phyloP scores from a whole-genome alignment of 2,888 invertebrate genomes.

The Heteromyza rotundicornis region DNA sequence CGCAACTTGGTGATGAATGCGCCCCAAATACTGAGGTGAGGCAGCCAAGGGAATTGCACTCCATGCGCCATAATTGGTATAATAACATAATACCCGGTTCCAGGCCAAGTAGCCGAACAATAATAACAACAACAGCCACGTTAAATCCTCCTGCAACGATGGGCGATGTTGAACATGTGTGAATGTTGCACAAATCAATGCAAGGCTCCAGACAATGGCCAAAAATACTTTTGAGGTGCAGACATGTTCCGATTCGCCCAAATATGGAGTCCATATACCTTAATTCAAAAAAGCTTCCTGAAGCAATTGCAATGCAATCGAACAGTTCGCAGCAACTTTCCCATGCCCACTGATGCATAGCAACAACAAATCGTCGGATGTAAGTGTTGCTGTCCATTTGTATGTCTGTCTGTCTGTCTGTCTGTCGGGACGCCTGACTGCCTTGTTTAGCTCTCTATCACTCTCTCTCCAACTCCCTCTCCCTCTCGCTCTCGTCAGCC shows the following conservation, averaged over 20 bases:
- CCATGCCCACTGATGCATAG: background rate
- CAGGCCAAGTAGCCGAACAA: constrained; percentile 3
- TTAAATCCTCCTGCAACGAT: too few relatives aligned
- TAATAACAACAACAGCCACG: background rate
- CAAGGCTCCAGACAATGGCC: too few relatives aligned
- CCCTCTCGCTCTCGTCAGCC: too few relatives aligned
- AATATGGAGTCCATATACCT: constrained; percentile 16
- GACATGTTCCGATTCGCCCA: constrained; percentile 22
- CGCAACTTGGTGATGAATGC: background rate
- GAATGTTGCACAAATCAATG: too few relatives aligned
- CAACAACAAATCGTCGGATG: constrained; percentile 12
- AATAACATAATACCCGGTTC: constrained; percentile 47
- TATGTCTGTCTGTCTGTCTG: constrained; percentile 9
- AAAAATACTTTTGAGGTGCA: background rate
- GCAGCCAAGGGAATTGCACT: constrained; percentile 13
- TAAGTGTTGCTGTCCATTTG: constrained; percentile 20
- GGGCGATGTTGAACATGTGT: too few relatives aligned
- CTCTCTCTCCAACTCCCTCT: too few relatives aligned
- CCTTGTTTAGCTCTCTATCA: too few relatives aligned
- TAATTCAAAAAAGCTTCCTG: constrained; percentile 20
- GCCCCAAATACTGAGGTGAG: constrained; percentile 37
- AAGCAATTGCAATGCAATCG: constrained; percentile 6
- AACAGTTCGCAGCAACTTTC: background rate
- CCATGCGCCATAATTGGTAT: constrained; percentile 45
- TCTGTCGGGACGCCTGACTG: background rate